Evolutionary conservation across 2,797 vertebrate genomes (phyloP), one percentile per base, ranked within the genome.

Genomic region (Tauraco hartlaubi): DNA sequence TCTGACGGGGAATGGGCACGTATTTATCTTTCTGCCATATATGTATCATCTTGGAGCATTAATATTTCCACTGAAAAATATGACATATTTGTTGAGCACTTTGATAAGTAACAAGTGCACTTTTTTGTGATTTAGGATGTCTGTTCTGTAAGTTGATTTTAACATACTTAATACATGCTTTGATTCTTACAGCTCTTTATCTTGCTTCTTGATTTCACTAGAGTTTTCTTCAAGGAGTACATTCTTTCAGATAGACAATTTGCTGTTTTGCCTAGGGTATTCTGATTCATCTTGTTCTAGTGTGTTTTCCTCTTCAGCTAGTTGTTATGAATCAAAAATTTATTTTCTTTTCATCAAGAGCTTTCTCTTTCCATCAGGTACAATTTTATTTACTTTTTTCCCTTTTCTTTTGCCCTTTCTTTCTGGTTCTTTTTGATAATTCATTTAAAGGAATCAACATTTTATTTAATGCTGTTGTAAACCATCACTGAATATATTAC

Each of bases 211-310:
- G 91, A 92, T 97, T 98, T 98, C 55, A 28, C 68, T 26, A 67
- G 58, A 92, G 77, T 94, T 97, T 94, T 85, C 85, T 97, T 98
- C 91, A 90, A 94, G 94, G 83, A 97, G 33, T 81, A 91, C 89
- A 49, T 91, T 84, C 67, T 97, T 97, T 97, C 92, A 88, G 76
- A 73, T 89, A 92, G 85, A 81, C 73, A 19, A 64, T 97, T 93
- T 93, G 88, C 87, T 96, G 64, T 97, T 97, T 90, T 97, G 93
- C 96, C 97, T 96, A 61, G 91, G 96, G 94, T 98, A 96, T 96
- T 97, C 76, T 66, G 81, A 97, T 98, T 97, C 92, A 98, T 98
- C 96, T 97, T 94, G 66, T 74, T 97, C 86, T 96, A 95, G 85
- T 94, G 82, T 64, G 90, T 81, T 92, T 97, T 96, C 94, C 97